phyloP scores from a whole-genome alignment of 1,140 invertebrate genomes.

The Eupeodes corollae region DNA sequence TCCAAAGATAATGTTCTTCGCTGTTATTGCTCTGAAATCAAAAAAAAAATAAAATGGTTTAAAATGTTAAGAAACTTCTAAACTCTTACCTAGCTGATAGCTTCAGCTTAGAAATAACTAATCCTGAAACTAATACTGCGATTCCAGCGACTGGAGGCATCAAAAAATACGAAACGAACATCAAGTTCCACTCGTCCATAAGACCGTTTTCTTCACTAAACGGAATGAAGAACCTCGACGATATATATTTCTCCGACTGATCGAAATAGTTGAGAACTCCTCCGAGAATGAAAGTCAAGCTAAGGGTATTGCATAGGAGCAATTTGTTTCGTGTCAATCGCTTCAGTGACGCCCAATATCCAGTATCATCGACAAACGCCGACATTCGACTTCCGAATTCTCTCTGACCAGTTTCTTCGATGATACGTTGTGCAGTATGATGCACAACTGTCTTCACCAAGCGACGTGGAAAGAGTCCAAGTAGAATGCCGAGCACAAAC shows the following conservation, averaged over 20 bases:
- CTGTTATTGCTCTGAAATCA: constrained; percentile 16
- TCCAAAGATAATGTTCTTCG: constrained; percentile 41
- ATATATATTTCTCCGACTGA: constrained; percentile 46
- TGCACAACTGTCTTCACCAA: constrained; percentile 44
- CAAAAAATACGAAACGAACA: constrained; percentile 43
- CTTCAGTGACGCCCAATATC: constrained; percentile 43
- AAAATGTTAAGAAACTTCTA: neutral
- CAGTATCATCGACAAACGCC: constrained; percentile 31
- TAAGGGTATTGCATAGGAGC: constrained; percentile 46
- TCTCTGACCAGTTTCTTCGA: constrained; percentile 24
- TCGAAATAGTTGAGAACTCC: constrained; percentile 44
- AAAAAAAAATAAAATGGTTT: neutral
- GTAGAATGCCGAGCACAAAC: constrained; percentile 41
- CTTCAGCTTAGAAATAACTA: constrained; percentile 47
- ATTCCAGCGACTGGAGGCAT: constrained; percentile 50
- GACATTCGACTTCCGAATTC: constrained; percentile 24
- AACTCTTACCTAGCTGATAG: constrained; percentile 40
- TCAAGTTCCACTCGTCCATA: constrained; percentile 42
- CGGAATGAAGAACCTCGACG: constrained; percentile 47
- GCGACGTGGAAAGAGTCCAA: constrained; percentile 47
- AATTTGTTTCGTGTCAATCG: constrained; percentile 49
- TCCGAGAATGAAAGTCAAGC: constrained; percentile 44
- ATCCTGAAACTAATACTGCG: constrained; percentile 47
- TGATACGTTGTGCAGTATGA: constrained; percentile 41
- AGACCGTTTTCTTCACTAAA: constrained; percentile 44